Conservation (phyloP, 1,140 invertebrate species). For the Bombus impatiens region DNA sequence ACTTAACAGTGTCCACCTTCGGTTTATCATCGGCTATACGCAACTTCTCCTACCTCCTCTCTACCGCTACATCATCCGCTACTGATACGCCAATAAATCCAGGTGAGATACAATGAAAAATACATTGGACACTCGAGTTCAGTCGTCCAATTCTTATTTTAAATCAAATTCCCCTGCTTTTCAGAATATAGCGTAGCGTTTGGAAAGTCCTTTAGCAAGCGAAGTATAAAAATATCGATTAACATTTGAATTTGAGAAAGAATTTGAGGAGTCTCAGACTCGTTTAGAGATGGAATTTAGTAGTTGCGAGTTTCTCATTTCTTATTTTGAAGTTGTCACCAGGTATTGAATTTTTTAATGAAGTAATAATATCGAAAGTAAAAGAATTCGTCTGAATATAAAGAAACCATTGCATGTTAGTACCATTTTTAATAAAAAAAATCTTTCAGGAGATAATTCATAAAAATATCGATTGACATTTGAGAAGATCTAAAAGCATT, state of each 20-base stretch:
- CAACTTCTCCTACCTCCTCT: conserved; percentile 40
- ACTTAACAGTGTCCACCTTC: conserved; percentile 55
- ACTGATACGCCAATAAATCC: conserved; percentile 49
- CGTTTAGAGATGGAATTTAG: not conserved
- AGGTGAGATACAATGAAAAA: conserved; percentile 32
- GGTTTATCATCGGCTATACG: conserved; percentile 36
- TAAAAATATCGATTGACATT: not conserved
- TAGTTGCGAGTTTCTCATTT: not conserved
- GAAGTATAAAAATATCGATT: not conserved
- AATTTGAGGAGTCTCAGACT: not conserved
- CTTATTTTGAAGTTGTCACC: not conserved
- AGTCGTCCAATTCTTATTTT: not conserved
- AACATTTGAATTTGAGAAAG: not conserved
- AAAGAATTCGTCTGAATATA: not conserved
- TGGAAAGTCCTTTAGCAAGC: fast-evolving
- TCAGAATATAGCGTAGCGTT: not conserved
- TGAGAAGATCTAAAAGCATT: not conserved
- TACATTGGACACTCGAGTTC: not conserved
- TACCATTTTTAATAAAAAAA: not conserved
- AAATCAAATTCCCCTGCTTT: not conserved
- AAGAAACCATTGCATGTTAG: not conserved
- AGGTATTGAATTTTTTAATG: not conserved
- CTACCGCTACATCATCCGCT: conserved; percentile 22
- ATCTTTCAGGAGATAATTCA: too few relatives aligned
- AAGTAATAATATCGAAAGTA: too few relatives aligned